phyloP scores from a whole-genome alignment of 2,888 invertebrate genomes.

The Ferrisia virgata region DNA sequence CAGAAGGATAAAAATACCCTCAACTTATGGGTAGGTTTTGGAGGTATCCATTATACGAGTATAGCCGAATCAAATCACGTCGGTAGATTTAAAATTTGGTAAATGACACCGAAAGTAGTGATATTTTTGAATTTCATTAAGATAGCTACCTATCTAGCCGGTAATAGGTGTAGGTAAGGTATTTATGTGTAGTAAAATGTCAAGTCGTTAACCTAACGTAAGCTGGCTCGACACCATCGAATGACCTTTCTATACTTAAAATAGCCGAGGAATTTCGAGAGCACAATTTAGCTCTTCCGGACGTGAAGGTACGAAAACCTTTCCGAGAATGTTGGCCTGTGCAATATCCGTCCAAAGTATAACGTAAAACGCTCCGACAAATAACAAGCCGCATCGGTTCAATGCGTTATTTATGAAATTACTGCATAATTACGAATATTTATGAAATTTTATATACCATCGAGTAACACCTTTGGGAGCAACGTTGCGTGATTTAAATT shows the following conservation, averaged over 20 bases:
- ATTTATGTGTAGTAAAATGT: constrained; percentile 6
- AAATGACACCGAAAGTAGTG: neutral
- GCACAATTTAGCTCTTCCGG: neutral
- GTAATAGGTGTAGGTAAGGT: no score
- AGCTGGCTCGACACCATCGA: neutral
- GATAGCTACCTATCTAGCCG: no score
- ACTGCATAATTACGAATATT: neutral
- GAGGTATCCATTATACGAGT: neutral
- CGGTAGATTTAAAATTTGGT: neutral
- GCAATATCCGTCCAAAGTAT: neutral
- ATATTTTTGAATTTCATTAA: constrained; percentile 6
- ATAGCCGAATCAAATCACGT: neutral
- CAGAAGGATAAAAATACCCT: neutral
- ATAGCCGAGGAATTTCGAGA: neutral
- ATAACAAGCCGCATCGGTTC: neutral
- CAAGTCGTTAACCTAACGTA: neutral
- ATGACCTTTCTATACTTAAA: neutral
- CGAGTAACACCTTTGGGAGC: neutral
- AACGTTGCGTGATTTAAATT: neutral
- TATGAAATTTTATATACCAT: neutral
- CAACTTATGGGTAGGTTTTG: neutral
- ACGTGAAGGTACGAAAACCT: neutral
- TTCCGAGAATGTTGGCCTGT: neutral
- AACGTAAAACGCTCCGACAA: neutral
- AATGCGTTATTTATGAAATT: neutral